These are phyloP conservation scores for Sphaerophoria rueppellii DNA, from an alignment of 2,888 invertebrate species.

Conservation along the genomic window DNA sequence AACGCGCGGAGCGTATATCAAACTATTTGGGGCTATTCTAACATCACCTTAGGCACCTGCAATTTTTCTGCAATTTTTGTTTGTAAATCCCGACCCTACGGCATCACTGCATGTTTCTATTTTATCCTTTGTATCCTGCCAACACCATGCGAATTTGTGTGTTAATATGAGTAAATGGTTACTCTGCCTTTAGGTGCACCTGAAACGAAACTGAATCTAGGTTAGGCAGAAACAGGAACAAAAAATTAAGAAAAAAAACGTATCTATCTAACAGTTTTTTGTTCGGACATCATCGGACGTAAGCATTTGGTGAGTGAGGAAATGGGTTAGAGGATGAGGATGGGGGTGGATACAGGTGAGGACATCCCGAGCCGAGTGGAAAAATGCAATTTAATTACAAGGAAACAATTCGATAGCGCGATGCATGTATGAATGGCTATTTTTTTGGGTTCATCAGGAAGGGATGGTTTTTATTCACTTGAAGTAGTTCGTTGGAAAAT, in stretches of 20 bases:
- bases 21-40: constrained; percentile 28
- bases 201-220: constrained; percentile 24
- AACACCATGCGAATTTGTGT: constrained; percentile 63
- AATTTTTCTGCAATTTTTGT: neutral
- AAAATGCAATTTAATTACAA: constrained; percentile 57
- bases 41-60: constrained; percentile 40
- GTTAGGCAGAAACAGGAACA: neutral
- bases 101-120: neutral
- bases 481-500: neutral
- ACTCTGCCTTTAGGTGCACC: constrained; percentile 47
- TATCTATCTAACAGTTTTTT: neutral
- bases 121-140: constrained; percentile 57
- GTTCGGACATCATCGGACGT: neutral
- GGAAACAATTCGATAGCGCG: constrained; percentile 26
- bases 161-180: constrained; percentile 63
- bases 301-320: neutral
- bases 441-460: neutral
- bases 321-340: neutral
- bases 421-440: neutral
- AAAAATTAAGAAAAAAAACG: neutral
- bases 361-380: constrained; percentile 14
- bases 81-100: neutral
- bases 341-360: neutral
- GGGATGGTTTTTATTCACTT: neutral
- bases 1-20: neutral